Evolutionary conservation across 2,888 invertebrate genomes (phyloP).

Genomic region (Clunio marinus): DNA sequence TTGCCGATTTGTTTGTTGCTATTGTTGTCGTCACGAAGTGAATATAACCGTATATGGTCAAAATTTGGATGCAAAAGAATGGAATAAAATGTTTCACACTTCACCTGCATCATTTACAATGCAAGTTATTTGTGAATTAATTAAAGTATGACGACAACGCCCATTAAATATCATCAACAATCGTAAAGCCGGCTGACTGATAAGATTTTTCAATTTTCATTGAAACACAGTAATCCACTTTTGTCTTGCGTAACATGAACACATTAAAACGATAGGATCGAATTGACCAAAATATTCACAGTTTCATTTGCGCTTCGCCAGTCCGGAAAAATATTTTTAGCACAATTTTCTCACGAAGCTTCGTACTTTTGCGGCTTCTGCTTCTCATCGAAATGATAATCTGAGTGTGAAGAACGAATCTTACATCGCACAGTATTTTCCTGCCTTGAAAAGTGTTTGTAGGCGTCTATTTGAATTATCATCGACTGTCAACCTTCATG

Average conservation of each 20-base stretch:
- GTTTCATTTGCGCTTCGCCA: constrained; percentile 1
- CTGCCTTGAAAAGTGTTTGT: too few species aligned
- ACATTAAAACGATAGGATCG: background rate
- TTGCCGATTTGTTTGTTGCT: background rate
- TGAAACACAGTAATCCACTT: background rate
- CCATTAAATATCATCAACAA: background rate
- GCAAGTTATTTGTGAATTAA: background rate
- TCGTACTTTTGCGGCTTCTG: background rate
- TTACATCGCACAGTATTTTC: too few species aligned
- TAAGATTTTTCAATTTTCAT: too few species aligned
- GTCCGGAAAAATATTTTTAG: constrained; percentile 35
- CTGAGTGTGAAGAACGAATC: too few species aligned
- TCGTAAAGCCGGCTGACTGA: background rate
- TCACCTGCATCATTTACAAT: background rate
- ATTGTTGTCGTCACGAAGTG: too few species aligned
- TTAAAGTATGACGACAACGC: background rate
- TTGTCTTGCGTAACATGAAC: background rate
- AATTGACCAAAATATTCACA: constrained; percentile 9
- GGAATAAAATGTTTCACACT: background rate
- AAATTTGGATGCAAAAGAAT: too few species aligned
- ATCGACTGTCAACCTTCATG: too few species aligned
- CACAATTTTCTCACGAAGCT: constrained; percentile 25
- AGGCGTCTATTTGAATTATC: too few species aligned
- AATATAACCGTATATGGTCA: background rate
- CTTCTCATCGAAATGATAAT: too few species aligned